Base-by-base conservation (phyloP, 2,797 vertebrate species). In the Leptodactylus fallax region DNA sequence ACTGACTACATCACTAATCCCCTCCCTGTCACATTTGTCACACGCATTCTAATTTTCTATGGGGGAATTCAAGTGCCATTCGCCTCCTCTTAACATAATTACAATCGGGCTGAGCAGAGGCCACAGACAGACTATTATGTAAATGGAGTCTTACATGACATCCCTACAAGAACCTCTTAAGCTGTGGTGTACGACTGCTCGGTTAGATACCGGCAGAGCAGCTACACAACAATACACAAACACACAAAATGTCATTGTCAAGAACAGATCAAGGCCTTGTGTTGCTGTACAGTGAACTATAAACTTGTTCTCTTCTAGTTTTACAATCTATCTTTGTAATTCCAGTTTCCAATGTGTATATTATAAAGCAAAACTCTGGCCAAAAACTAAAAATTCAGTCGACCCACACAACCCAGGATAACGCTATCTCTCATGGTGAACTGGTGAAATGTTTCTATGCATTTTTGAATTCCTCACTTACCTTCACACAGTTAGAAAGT, bases 81-180 rank as follows among this genome's bases (percentile, higher is more conserved):
- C 17, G 1, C 25, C 65, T n/a, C 17, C 25, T 63, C 23, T 55
- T 85, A 51, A 85, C 72, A 78, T 67, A 79, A 85, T 85, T 86
- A 79, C 49, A 69, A 36, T 16, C 0, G 49, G 79, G 27, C 49
- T 12, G 61, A 69, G 76, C 85, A 11, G 55, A 45, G 16, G 47
- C 23, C 3, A 25, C 7, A 56, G 76, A 63, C 14, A 56, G 72
- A 67, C 27, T 85, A 51, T 85, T 55, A 85, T 85, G 84, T 25
- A 53, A 79, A 85, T 85, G 53, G 7, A 4, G 47, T 82, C 79
- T 53, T 13, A 11, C 56, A 60, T 76, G 51, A 63, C n/a, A 47
- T 61, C 16, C 17, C 58, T 47, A 13, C 55, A 49, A 47, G 21
- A n/a, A 23, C 36, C 36, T 56, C 47, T 74, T 36, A 72, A 27